Percentiles rank a stretch among this genome's conserved stretches.
Conservation (phyloP, 2,113 vertebrate genomes). For the Chelonoidis abingdonii region DNA sequence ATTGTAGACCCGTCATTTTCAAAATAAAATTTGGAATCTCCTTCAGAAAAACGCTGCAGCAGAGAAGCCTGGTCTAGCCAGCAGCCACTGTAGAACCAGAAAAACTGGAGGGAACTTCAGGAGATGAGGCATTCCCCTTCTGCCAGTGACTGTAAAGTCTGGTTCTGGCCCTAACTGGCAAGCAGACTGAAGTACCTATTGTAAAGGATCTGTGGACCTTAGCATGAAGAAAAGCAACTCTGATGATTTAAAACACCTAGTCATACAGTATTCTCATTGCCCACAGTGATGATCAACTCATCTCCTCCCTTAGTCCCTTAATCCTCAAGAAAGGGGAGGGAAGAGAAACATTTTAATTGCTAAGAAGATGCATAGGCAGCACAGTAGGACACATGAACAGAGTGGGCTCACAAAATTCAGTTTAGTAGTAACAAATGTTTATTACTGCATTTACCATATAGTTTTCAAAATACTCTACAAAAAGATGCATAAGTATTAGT, state of each 20-base stretch:
- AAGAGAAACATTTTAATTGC: neutral
- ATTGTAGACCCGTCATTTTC: too few species aligned
- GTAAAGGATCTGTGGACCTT: neutral
- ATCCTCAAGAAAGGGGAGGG: neutral
- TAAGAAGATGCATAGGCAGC: neutral
- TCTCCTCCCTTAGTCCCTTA: neutral
- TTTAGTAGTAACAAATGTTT: neutral
- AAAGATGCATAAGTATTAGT: neutral
- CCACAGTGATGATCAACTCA: neutral
- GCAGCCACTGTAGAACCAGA: neutral
- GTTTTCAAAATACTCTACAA: neutral
- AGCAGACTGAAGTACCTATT: neutral
- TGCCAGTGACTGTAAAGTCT: neutral
- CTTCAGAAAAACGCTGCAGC: too few species aligned
- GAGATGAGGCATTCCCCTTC: neutral
- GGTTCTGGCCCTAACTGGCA: neutral
- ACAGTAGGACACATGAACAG: neutral
- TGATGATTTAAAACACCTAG: neutral
- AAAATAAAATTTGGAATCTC: too few species aligned
- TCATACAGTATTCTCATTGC: neutral
- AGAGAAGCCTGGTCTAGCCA: neutral
- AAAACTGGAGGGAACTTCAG: neutral
- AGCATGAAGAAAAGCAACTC: neutral
- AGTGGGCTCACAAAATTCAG: too few species aligned
- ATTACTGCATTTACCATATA: neutral